Conservation (phyloP, 2,888 invertebrate genomes). For the Parochlus steinenii region DNA sequence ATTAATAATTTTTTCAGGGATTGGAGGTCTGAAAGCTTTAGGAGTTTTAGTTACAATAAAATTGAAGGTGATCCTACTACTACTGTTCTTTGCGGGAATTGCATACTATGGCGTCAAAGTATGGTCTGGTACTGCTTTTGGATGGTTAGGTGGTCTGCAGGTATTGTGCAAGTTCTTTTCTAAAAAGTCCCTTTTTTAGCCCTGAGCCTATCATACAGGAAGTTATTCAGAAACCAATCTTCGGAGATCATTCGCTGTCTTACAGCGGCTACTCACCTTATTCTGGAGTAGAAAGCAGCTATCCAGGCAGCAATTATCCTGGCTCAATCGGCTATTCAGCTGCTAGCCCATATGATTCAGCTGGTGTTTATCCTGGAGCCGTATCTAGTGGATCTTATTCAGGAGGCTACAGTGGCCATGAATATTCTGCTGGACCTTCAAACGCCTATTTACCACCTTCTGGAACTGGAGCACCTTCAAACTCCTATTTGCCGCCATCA, state of each 20-base stretch:
- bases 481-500: neutral
- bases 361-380: neutral
- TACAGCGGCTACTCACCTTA: no score
- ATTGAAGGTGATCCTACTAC: constrained; percentile 8
- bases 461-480: no score
- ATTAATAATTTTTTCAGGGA: constrained; percentile 7
- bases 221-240: constrained; percentile 1
- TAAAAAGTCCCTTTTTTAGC: no score
- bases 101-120: constrained; percentile 11
- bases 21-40: constrained; percentile 10
- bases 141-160: no score
- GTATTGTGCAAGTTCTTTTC: no score
- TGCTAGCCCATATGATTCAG: neutral
- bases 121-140: constrained; percentile 10
- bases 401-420: neutral
- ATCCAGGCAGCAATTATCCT: no score
- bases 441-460: no score
- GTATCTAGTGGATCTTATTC: neutral
- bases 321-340: no score
- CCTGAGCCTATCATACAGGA: constrained; percentile 11
- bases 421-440: neutral
- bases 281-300: no score
- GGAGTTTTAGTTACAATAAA: constrained; percentile 6
- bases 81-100: constrained; percentile 9
- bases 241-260: neutral